These are phyloP conservation scores for Picathartes gymnocephalus DNA, from an alignment of 2,113 vertebrate species.

Conservation along the genomic window DNA sequence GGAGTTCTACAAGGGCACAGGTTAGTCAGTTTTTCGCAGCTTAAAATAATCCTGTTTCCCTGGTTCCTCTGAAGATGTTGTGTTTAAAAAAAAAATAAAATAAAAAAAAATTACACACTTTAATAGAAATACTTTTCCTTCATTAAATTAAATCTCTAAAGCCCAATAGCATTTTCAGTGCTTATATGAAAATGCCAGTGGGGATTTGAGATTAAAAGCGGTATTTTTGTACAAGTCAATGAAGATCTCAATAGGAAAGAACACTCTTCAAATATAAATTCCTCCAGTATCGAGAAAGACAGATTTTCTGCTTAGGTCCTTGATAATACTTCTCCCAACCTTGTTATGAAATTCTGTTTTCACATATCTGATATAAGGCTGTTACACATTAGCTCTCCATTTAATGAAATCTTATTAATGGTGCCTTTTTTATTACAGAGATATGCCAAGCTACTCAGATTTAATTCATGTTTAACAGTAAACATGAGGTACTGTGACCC, in stretches of 20 bases:
- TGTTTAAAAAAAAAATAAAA: constrained; percentile 29
- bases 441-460: constrained; percentile 36
- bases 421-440: constrained; percentile 46
- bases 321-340: constrained; percentile 34
- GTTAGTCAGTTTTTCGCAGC: constrained; percentile 53
- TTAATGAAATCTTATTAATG: constrained; percentile 63
- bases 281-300: constrained; percentile 48
- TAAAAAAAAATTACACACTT: constrained; percentile 59
- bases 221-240: constrained; percentile 81
- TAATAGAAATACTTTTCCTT: constrained; percentile 82
- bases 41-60: constrained; percentile 61
- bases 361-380: constrained; percentile 61
- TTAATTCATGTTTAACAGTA: constrained; percentile 52
- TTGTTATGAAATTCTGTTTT: constrained; percentile 62
- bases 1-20: constrained; percentile 30
- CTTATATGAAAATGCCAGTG: constrained; percentile 81
- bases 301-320: constrained; percentile 41
- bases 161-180: constrained; percentile 79
- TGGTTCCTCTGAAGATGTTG: constrained; percentile 64
- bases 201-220: constrained; percentile 82
- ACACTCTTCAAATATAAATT: constrained; percentile 75
- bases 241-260: constrained; percentile 79
- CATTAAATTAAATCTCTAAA: constrained; percentile 84
- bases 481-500: constrained; percentile 19
- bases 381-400: constrained; percentile 47